Conservation (phyloP, 2,888 invertebrate species). For the Acleris emargana region DNA sequence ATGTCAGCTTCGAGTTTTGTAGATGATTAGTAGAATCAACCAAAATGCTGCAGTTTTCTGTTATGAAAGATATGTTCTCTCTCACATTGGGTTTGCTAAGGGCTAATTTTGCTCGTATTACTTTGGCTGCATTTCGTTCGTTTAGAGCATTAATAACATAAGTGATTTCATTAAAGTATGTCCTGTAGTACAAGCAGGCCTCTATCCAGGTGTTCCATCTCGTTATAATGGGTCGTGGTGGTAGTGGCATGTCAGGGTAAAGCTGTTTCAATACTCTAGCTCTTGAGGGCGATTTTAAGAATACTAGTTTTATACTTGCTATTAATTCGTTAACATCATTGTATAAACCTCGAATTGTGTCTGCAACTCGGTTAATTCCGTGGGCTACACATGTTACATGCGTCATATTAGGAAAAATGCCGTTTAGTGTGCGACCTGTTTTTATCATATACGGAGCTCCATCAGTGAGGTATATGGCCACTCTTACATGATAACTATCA, state of each 20-base stretch:
- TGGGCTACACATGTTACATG: constrained; percentile 14
- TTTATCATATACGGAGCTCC: no score
- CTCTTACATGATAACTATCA: constrained; percentile 7
- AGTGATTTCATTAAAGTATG: constrained; percentile 12
- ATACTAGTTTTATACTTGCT: constrained; percentile 14
- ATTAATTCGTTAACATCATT: constrained; percentile 9
- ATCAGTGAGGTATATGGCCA: constrained; percentile 14
- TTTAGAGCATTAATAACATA: constrained; percentile 5
- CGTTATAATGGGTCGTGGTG: constrained; percentile 10
- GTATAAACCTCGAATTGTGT: constrained; percentile 12
- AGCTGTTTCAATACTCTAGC: constrained; percentile 9
- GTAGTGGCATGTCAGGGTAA: constrained; percentile 14
- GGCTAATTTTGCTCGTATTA: constrained; percentile 14
- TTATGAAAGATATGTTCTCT: constrained; percentile 1
- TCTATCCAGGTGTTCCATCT: background rate
- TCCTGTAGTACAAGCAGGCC: constrained; percentile 12
- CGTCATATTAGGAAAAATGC: constrained; percentile 15
- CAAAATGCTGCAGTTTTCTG: background rate
- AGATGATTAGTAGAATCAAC: no score
- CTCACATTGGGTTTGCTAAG: constrained; percentile 6
- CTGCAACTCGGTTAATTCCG: constrained; percentile 11
- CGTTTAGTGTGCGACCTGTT: constrained; percentile 12
- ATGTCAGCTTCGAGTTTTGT: no score
- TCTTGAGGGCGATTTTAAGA: constrained; percentile 17
- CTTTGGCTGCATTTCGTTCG: constrained; percentile 8